These are phyloP conservation scores for Engraulis encrasicolus DNA, from an alignment of 2,113 vertebrate genomes.

Conservation along the genomic window DNA sequence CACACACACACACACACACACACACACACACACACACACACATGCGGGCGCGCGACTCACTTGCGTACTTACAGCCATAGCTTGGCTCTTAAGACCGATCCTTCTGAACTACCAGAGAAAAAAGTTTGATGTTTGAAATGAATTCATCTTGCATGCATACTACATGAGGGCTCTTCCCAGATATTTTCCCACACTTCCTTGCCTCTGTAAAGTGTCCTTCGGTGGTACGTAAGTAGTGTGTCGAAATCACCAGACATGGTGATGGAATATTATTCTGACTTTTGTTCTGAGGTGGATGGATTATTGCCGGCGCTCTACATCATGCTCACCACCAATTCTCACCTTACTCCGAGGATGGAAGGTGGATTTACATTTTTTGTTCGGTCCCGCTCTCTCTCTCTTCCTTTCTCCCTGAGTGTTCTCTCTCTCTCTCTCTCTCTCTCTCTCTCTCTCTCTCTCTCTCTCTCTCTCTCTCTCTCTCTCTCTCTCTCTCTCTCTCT, in stretches of 20 bases:
- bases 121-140: not conserved
- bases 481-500: not conserved
- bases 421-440: too few species aligned
- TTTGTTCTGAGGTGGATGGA: slow-evolving; percentile 9
- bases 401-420: not conserved
- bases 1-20: not conserved
- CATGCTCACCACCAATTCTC: not conserved
- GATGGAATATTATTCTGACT: not conserved
- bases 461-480: too few species aligned
- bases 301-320: not conserved
- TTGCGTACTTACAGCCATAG: not conserved
- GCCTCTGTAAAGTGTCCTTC: not conserved
- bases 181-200: too few species aligned
- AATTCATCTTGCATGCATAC: not conserved
- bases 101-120: not conserved
- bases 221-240: not conserved
- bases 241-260: not conserved
- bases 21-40: not conserved
- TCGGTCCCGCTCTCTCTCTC: not conserved
- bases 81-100: not conserved
- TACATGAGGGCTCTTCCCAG: not conserved
- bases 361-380: not conserved
- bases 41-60: too few species aligned
- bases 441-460: too few species aligned
- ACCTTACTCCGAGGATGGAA: slow-evolving; percentile 1